Conservation (phyloP, 2,888 invertebrate species). For the Eupithecia vulgata region DNA sequence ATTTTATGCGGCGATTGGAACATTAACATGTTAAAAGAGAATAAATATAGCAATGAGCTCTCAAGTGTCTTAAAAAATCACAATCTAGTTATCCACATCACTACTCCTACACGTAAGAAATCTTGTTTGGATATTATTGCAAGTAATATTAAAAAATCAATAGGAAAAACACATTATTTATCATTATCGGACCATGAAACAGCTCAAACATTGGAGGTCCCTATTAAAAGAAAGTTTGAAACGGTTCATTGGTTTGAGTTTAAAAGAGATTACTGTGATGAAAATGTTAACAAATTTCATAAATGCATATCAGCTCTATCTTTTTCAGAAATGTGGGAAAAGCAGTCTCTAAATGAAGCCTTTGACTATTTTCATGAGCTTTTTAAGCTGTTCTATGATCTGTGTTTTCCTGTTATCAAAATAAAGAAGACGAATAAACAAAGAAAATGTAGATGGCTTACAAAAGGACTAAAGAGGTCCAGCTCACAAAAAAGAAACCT, state of each 20-base stretch:
- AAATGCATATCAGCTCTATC: background rate
- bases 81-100: background rate
- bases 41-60: slow-evolving; percentile 1
- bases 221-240: background rate
- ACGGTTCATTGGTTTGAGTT: background rate
- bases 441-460: no score
- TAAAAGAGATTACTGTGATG: slow-evolving; percentile 4
- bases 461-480: no score
- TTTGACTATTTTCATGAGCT: background rate
- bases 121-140: background rate
- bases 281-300: background rate
- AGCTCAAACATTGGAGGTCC: background rate
- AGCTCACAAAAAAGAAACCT: no score
- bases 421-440: slow-evolving; percentile 1
- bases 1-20: slow-evolving; percentile 11
- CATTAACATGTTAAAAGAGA: background rate
- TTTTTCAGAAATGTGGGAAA: background rate
- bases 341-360: background rate
- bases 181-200: slow-evolving; percentile 2
- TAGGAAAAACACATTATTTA: background rate
- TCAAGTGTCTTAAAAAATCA: slow-evolving; percentile 4
- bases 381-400: background rate
- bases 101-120: background rate
- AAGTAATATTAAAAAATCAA: background rate
- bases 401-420: background rate